Conservation (phyloP, 2,797 vertebrate species). For the Neosilurus mollespiculum region DNA sequence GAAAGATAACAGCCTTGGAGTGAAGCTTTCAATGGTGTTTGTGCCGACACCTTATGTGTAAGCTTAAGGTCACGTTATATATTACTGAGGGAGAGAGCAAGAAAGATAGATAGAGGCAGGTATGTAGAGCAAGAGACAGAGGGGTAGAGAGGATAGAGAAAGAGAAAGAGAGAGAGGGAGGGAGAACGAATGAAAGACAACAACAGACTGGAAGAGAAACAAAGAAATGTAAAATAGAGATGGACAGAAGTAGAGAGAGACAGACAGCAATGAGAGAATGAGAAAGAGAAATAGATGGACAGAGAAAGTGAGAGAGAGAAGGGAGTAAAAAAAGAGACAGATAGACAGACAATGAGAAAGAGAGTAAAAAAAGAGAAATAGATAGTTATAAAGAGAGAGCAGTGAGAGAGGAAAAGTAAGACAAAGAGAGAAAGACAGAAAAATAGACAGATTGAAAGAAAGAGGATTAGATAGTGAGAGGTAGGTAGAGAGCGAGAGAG, state of each 20-base stretch:
- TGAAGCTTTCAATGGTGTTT: background rate
- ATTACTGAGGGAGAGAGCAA: background rate
- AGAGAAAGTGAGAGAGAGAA: background rate
- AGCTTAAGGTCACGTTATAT: slow-evolving; percentile 11
- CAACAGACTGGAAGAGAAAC: background rate
- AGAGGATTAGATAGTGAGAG: background rate
- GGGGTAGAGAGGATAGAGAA: background rate
- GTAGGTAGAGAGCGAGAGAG: too few relatives aligned
- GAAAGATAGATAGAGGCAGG: background rate
- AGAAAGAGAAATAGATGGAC: too few relatives aligned
- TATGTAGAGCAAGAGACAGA: background rate
- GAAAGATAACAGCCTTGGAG: background rate
- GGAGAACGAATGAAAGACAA: background rate
- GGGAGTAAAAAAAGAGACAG: background rate
- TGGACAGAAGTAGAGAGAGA: background rate
- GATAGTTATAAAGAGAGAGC: background rate
- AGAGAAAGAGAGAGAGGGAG: too few relatives aligned
- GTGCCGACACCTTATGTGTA: background rate
- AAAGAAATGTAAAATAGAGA: background rate
- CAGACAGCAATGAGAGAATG: too few relatives aligned
- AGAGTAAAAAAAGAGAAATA: background rate
- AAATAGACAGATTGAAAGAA: background rate
- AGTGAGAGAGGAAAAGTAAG: background rate
- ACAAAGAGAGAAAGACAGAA: background rate
- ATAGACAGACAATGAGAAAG: background rate